phyloP scores from a whole-genome alignment of 2,797 vertebrate genomes.

The Brotogeris chrysoptera region DNA sequence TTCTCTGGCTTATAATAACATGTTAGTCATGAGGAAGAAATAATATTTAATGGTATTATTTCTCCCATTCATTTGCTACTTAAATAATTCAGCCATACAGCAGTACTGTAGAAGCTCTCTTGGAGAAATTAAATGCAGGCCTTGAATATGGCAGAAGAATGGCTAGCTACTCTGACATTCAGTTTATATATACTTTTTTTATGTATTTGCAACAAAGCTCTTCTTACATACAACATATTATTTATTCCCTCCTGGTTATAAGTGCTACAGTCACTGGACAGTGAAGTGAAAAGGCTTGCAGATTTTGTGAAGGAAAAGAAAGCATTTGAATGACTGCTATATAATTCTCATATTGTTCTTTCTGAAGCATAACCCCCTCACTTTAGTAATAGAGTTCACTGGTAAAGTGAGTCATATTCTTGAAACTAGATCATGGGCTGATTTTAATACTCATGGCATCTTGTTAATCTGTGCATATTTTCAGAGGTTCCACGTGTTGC shows the following conservation, averaged over 20 bases:
- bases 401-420: background rate
- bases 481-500: background rate
- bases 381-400: constrained; percentile 6
- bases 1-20: background rate
- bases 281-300: background rate
- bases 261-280: background rate
- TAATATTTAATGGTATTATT: background rate
- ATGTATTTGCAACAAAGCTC: background rate
- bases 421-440: background rate
- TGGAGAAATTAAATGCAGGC: background rate
- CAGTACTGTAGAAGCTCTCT: background rate
- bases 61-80: background rate
- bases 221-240: background rate
- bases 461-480: background rate
- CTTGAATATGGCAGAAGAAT: background rate
- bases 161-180: background rate
- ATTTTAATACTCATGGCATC: background rate
- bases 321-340: background rate
- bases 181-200: background rate
- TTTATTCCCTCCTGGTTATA: background rate
- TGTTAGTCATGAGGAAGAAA: background rate
- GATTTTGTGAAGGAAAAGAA: background rate
- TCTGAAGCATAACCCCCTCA: background rate
- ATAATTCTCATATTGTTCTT: background rate
- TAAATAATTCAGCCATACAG: background rate